Conservation (phyloP, 2,888 invertebrate species). For the Ochropleura leucogaster region DNA sequence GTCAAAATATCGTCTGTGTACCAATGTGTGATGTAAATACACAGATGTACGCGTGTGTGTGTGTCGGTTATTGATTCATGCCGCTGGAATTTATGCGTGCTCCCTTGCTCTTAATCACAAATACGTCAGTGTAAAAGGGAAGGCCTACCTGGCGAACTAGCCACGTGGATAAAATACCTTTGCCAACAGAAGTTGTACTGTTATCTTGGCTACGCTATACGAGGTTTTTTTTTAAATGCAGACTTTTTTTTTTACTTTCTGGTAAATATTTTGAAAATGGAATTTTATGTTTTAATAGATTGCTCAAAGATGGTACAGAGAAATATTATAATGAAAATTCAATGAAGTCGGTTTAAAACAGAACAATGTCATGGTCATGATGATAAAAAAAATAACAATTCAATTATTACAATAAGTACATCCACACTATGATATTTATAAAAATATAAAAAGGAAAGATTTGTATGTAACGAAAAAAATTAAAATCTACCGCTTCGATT, state of each 20-base stretch:
- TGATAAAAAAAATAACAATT: no score
- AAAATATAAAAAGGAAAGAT: no score
- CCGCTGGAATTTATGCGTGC: constrained; percentile 86
- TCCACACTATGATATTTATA: no score
- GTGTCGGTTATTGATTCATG: constrained; percentile 89
- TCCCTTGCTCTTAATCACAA: constrained; percentile 87
- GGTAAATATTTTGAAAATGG: not conserved
- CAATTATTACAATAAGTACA: no score
- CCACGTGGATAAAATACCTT: constrained; percentile 81
- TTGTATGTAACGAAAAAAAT: no score
- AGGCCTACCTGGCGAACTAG: constrained; percentile 80
- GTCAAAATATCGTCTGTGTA: constrained; percentile 88
- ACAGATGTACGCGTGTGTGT: constrained; percentile 78
- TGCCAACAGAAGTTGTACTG: constrained; percentile 76
- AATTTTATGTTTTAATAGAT: no score
- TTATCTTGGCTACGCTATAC: constrained; percentile 66
- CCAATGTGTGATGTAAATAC: constrained; percentile 81
- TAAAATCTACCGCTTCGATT: no score
- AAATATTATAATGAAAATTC: no score
- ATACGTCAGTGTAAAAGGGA: constrained; percentile 83
- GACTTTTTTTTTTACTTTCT: not conserved
- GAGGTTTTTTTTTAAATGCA: constrained; percentile 72
- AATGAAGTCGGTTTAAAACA: no score
- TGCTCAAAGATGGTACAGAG: no score
- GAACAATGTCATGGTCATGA: no score